Conservation (phyloP, 1,140 invertebrate species). For the Drosophila virilis region DNA sequence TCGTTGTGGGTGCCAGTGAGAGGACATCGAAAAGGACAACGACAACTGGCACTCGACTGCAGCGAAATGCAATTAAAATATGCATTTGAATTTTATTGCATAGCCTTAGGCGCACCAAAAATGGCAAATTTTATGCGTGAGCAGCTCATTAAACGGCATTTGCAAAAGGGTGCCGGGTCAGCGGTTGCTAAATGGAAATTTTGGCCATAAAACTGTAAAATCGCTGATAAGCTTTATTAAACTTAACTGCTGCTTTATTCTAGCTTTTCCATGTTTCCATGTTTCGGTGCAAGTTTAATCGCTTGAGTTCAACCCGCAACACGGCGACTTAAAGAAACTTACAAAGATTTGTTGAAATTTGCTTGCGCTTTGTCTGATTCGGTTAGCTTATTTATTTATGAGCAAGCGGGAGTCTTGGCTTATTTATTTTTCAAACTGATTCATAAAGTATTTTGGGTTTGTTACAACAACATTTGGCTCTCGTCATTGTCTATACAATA, state of each 20-base stretch:
- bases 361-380: too few species aligned
- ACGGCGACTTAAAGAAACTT: not conserved
- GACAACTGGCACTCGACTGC: slow-evolving; percentile 31
- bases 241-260: not conserved
- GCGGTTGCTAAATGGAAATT: slow-evolving; percentile 33
- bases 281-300: not conserved
- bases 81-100: slow-evolving; percentile 70
- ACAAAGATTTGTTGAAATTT: too few species aligned
- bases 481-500: too few species aligned
- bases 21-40: slow-evolving; percentile 6
- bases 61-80: slow-evolving; percentile 73
- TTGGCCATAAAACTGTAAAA: slow-evolving; percentile 2
- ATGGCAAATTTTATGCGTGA: slow-evolving; percentile 48
- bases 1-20: slow-evolving; percentile 14
- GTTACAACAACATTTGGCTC: too few species aligned
- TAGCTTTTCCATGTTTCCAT: not conserved
- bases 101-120: slow-evolving; percentile 36
- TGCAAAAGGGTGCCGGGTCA: not conserved
- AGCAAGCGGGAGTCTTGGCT: too few species aligned
- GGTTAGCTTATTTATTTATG: too few species aligned
- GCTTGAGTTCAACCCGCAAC: not conserved
- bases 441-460: too few species aligned
- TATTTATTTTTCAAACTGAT: too few species aligned
- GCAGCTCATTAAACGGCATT: slow-evolving; percentile 62
- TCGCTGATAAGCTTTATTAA: not conserved